Conservation (phyloP, 1,140 invertebrate species). For the Drosophila suzukii region DNA sequence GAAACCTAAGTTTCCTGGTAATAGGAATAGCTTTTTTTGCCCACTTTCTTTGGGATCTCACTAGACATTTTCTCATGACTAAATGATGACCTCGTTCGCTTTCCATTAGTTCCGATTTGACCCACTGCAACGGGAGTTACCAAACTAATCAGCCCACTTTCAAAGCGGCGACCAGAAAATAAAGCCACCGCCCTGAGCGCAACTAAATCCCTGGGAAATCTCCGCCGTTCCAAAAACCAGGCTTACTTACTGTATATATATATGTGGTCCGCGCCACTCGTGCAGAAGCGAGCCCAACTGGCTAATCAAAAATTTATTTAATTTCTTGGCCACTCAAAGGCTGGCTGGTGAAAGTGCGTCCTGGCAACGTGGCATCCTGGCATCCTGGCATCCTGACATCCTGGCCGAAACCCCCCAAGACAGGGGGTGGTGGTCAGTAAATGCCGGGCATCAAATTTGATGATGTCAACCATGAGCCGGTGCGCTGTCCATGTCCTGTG, state of each 20-base stretch:
- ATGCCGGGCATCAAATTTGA: conserved; percentile 67
- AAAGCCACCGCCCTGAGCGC: conserved; percentile 9
- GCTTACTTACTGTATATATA: conserved; percentile 12
- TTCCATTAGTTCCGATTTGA: conserved; percentile 1
- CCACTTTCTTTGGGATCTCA: neutral
- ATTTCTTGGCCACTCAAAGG: conserved; percentile 66
- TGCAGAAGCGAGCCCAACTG: conserved; percentile 29
- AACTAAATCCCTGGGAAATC: conserved; percentile 24
- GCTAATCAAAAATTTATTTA: conserved; percentile 79
- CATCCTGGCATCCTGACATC: conserved; percentile 22
- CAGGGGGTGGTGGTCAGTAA: conserved; percentile 25
- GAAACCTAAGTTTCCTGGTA: neutral
- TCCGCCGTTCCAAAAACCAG: neutral
- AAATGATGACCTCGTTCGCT: neutral
- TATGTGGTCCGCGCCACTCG: conserved; percentile 19
- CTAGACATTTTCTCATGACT: too few species aligned
- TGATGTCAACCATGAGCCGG: conserved; percentile 53
- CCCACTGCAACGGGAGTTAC: neutral
- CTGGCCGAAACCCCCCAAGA: conserved; percentile 26
- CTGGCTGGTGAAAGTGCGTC: conserved; percentile 57
- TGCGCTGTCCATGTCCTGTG: conserved; percentile 38
- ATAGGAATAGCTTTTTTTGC: neutral
- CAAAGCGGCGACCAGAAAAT: conserved; percentile 4
- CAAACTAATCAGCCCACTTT: conserved; percentile 30
- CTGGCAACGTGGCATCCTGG: conserved; percentile 26